These are phyloP conservation scores for Dolichallabes microphthalmus DNA, from an alignment of 2,113 vertebrate genomes.

Conservation along the genomic window DNA sequence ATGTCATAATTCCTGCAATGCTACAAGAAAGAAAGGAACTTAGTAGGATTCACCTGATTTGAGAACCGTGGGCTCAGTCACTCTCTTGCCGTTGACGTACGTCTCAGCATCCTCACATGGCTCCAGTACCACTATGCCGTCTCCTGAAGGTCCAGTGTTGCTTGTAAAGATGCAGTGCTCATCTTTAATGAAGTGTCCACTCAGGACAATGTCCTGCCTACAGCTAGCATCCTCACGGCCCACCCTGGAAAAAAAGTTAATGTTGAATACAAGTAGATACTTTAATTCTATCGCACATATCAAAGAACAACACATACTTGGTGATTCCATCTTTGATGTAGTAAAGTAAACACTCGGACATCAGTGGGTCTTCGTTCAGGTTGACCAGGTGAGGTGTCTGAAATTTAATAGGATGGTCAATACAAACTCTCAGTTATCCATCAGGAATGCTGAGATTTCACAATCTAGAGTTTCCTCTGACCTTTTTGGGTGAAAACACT, in stretches of 20 bases:
- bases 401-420: slow-evolving; percentile 28
- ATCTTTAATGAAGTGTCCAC: slow-evolving; percentile 94
- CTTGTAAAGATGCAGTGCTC: slow-evolving; percentile 96
- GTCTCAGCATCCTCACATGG: slow-evolving; percentile 91
- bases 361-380: slow-evolving; percentile 93
- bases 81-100: slow-evolving; percentile 93
- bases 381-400: slow-evolving; percentile 96
- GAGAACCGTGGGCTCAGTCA: slow-evolving; percentile 84
- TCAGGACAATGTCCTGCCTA: slow-evolving; percentile 96
- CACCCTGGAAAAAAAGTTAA: slow-evolving; percentile 73
- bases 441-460: background rate
- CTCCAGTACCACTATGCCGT: slow-evolving; percentile 90
- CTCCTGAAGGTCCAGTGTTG: slow-evolving; percentile 75
- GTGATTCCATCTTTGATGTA: slow-evolving; percentile 97
- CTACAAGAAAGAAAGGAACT: background rate
- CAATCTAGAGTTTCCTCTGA: slow-evolving; percentile 55
- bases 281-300: background rate
- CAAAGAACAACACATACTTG: slow-evolving; percentile 73
- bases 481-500: slow-evolving; percentile 98
- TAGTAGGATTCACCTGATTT: slow-evolving; percentile 79
- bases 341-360: slow-evolving; percentile 98
- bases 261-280: too few relatives aligned
- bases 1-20: background rate
- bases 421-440: background rate
- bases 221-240: slow-evolving; percentile 88